Conservation (phyloP, 2,113 vertebrate species). For the Capreolus pygargus region DNA sequence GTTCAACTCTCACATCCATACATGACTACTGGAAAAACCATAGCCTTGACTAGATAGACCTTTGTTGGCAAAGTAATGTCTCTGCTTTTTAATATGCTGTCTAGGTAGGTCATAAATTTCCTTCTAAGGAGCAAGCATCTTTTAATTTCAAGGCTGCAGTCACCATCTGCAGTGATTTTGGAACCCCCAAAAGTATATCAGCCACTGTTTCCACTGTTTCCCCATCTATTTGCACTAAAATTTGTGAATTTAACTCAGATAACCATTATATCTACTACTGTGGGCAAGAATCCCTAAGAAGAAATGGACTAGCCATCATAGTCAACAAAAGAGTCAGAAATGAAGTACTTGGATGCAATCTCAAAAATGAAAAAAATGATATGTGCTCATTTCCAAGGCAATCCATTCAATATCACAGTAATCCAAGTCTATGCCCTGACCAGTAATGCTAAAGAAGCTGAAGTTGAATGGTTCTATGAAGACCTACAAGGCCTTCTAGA, state of each 20-base stretch:
- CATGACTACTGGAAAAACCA: not conserved
- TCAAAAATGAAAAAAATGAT: no score
- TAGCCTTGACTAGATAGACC: not conserved
- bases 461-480: not conserved
- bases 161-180: not conserved
- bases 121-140: not conserved
- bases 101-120: not conserved
- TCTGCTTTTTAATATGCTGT: not conserved
- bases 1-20: not conserved
- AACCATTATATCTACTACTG: not conserved
- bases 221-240: not conserved
- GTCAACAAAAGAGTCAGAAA: not conserved
- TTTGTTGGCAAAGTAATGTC: not conserved
- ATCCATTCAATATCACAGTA: no score
- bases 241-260: not conserved
- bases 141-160: not conserved
- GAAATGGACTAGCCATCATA: not conserved
- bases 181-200: accelerated
- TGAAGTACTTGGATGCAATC: no score
- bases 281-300: not conserved
- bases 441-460: not conserved
- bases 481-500: not conserved
- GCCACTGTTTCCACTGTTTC: not conserved
- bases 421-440: not conserved
- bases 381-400: no score